These are phyloP conservation scores for Minunthozetes semirufus DNA, from an alignment of 2,888 invertebrate species.

Conservation along the genomic window DNA sequence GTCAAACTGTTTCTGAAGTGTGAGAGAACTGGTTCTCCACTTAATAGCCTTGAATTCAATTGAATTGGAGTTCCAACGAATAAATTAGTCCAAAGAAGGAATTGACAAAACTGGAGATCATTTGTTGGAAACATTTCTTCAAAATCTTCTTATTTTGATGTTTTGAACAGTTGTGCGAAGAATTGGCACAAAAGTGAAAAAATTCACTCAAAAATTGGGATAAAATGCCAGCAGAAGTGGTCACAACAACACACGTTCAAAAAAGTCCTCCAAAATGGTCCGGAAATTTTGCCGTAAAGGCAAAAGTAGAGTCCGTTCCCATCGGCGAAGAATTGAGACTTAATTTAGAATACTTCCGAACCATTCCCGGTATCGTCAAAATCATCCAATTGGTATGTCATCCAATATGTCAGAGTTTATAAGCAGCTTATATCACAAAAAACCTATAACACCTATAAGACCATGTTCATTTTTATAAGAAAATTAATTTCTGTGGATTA, in stretches of 20 bases:
- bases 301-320: constrained; percentile 41
- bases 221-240: constrained; percentile 15
- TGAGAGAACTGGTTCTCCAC: neutral
- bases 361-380: constrained; percentile 70
- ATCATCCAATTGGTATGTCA: constrained; percentile 67
- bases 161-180: neutral
- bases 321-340: constrained; percentile 48
- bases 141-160: neutral
- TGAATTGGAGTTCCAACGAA: neutral
- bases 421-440: no score
- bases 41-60: neutral
- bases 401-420: neutral
- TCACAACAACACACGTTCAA: constrained; percentile 14
- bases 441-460: no score
- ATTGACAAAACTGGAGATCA: neutral
- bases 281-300: constrained; percentile 38
- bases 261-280: constrained; percentile 30
- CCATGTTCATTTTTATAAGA: no score
- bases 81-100: neutral
- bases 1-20: neutral
- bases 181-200: neutral
- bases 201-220: neutral
- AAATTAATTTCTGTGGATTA: no score
- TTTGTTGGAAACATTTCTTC: neutral
- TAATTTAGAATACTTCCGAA: constrained; percentile 72